These are phyloP conservation scores for Coenonympha glycerion DNA, from an alignment of 2,888 invertebrate species.

Conservation along the genomic window DNA sequence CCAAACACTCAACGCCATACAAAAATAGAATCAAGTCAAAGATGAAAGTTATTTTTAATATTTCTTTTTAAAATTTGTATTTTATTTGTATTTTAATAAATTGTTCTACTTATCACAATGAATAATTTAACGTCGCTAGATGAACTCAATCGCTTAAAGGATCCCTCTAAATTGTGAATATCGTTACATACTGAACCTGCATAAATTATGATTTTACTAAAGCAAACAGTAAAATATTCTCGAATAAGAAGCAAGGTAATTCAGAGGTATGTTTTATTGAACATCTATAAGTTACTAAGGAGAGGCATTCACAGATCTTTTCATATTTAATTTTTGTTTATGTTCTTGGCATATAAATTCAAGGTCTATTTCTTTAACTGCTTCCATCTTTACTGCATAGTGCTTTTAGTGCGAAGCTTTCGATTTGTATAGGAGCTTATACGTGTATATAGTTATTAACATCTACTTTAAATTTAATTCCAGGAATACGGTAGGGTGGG, in stretches of 20 bases:
- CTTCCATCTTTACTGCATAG: not conserved
- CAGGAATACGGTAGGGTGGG: constrained; percentile 48
- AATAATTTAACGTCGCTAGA: constrained; percentile 36
- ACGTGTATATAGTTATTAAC: not conserved
- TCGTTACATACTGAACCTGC: constrained; percentile 45
- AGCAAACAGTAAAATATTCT: constrained; percentile 61
- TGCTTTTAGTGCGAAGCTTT: not conserved
- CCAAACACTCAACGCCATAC: constrained; percentile 38
- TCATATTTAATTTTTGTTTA: constrained; percentile 11
- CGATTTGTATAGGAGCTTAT: not conserved
- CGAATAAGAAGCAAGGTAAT: constrained; percentile 57
- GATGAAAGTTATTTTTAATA: constrained; percentile 72
- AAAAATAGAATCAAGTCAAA: constrained; percentile 67
- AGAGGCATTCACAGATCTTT: not conserved
- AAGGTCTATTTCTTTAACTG: not conserved
- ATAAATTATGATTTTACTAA: constrained; percentile 70
- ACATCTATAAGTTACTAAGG: constrained; percentile 26
- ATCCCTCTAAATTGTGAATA: constrained; percentile 37
- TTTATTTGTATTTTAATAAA: too few species aligned
- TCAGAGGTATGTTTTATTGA: constrained; percentile 57
- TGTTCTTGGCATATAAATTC: constrained; percentile 3
- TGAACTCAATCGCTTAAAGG: constrained; percentile 37
- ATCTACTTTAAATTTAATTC: constrained; percentile 25
- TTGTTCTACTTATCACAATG: constrained; percentile 40
- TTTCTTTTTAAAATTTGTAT: constrained; percentile 43